A percentile compares a stretch with the other conserved stretches of the same genome.
Conservation (phyloP, 2,888 invertebrate species). For the Epinotia demarniana region DNA sequence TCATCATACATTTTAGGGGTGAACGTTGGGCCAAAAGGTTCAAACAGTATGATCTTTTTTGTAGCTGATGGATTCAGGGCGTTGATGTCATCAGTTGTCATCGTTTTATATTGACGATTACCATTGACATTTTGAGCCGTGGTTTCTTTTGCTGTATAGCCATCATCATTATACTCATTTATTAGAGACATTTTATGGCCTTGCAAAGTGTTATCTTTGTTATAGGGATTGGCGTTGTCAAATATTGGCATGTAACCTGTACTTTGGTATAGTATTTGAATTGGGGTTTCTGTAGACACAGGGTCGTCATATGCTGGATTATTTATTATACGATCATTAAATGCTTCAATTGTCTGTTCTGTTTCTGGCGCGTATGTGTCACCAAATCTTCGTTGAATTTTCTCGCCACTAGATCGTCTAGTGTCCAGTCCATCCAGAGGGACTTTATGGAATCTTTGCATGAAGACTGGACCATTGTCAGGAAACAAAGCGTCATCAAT, state of each 20-base stretch:
- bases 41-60: not conserved
- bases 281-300: not conserved
- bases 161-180: not conserved
- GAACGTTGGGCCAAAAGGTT: not conserved
- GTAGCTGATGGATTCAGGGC: not conserved
- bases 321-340: not conserved
- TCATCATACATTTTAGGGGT: slow-evolving; percentile 1
- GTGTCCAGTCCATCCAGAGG: no score
- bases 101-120: not conserved
- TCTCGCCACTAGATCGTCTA: not conserved
- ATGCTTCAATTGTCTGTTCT: not conserved
- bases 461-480: not conserved
- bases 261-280: not conserved
- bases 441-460: not conserved
- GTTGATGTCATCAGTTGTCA: not conserved
- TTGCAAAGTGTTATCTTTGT: not conserved
- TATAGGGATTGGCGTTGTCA: not conserved
- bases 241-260: not conserved
- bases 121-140: not conserved
- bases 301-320: not conserved
- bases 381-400: not conserved
- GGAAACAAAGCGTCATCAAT: not conserved
- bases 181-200: not conserved
- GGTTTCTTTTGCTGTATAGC: not conserved
- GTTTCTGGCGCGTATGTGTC: not conserved